Base-by-base conservation (phyloP, 2,888 invertebrate species). In the Drosophila prolongata region DNA sequence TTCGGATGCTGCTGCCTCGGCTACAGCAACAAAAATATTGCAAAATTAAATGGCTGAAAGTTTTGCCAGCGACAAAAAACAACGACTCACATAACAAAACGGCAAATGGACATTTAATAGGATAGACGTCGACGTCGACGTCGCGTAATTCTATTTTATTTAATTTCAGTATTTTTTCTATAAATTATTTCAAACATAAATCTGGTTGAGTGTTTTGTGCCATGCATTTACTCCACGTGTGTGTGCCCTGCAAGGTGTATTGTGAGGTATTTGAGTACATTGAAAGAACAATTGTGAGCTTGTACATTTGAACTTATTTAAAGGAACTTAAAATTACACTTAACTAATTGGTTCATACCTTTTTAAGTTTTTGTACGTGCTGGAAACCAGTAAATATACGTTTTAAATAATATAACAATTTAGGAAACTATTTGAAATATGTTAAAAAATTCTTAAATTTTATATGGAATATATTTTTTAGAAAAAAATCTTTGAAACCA, bases 61-160 rank as follows among this genome's bases (percentile, higher is more conserved):
- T 86, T 86, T 19, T 34, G 49, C 38, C 65, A 73, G 80, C 75
- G 24, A 47, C 49, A 60, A 64, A 64, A 59, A 64, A 60, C 79
- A 85, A 70, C 71, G 83, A 82, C 77, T 86, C 80, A 58, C 86
- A 80, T 77, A 78, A 83, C 87, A 84, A 85, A 84, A 84, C 73
- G 66, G 61, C 78, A 82, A 85, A 85, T 85, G 84, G 84, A 85
- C 82, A 85, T 85, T 87, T 85, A 85, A 85, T 87, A 87, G 87
- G 87, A 87, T 85, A 74, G 80, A 86, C 84, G 87, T 72, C 80
- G 79, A 57, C 73, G 67, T 43, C 52, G 64, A 30, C 37, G 64
- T 74, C 61, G 54, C 75, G 77, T 86, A 86, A 86, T 79, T 54
- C 80, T 67, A 76, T 80, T 86, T 86, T 80, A 86, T 86, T 83